These are phyloP conservation scores for Ooceraea biroi DNA, from an alignment of 1,140 invertebrate species.

Conservation along the genomic window DNA sequence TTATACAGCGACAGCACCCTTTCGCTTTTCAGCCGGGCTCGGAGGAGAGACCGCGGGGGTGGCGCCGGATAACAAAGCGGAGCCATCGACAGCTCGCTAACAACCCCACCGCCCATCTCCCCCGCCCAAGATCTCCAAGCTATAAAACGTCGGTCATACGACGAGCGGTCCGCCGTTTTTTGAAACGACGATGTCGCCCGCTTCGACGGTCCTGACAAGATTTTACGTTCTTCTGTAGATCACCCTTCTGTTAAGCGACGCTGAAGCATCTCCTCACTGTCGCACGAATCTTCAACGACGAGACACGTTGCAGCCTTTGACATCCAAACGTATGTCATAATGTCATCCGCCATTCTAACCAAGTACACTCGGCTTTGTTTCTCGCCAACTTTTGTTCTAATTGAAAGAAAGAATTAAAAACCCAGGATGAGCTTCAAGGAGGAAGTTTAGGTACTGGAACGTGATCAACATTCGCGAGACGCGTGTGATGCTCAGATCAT, in stretches of 20 bases:
- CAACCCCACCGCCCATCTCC: slow-evolving; percentile 71
- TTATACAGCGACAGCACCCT: slow-evolving; percentile 81
- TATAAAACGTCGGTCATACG: slow-evolving; percentile 46
- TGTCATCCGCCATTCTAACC: slow-evolving; percentile 1
- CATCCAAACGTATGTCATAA: not conserved
- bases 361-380: not conserved
- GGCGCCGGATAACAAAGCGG: slow-evolving; percentile 81
- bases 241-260: slow-evolving; percentile 21
- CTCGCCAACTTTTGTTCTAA: not conserved
- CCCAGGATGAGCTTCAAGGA: not conserved
- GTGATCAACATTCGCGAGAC: slow-evolving; percentile 41
- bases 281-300: not conserved
- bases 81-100: slow-evolving; percentile 83
- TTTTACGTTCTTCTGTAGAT: slow-evolving; percentile 27
- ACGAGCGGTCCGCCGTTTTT: slow-evolving; percentile 11
- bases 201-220: slow-evolving; percentile 29
- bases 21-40: slow-evolving; percentile 77
- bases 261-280: slow-evolving; percentile 4
- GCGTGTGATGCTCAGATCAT: slow-evolving; percentile 64
- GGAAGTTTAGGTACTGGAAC: slow-evolving; percentile 20
- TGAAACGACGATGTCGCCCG: slow-evolving; percentile 22
- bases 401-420: not conserved
- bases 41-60: slow-evolving; percentile 40
- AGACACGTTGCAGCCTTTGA: not conserved
- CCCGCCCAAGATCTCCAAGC: slow-evolving; percentile 46